These are phyloP conservation scores for Muntiacus muntjak DNA, from an alignment of 2,113 vertebrate genomes.

Conservation along the genomic window DNA sequence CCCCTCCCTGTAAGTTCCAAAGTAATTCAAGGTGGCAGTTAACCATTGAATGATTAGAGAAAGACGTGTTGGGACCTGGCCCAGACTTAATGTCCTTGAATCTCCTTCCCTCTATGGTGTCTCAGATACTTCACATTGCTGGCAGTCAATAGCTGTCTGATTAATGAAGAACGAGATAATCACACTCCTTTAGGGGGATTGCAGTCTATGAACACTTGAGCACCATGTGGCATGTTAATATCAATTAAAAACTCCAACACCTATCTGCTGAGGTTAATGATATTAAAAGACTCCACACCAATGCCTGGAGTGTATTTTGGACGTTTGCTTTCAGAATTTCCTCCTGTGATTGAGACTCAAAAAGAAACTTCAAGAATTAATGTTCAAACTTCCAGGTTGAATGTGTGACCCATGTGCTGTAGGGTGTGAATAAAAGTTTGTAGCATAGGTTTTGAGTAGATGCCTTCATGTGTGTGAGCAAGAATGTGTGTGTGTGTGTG, in stretches of 20 bases:
- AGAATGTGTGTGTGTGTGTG: not conserved
- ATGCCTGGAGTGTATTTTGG: not conserved
- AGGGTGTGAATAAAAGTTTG: not conserved
- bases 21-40: not conserved
- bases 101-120: not conserved
- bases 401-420: not conserved
- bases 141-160: slow-evolving; percentile 1
- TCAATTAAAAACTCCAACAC: not conserved
- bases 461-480: not conserved
- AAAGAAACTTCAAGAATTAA: slow-evolving; percentile 63
- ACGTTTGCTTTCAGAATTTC: slow-evolving; percentile 21
- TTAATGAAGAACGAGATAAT: not conserved
- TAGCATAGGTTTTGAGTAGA: not conserved
- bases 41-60: not conserved
- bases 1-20: not conserved
- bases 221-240: not conserved
- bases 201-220: not conserved
- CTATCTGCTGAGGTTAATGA: not conserved
- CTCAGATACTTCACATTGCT: not conserved
- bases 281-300: not conserved
- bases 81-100: not conserved
- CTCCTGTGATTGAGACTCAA: slow-evolving; percentile 35
- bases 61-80: not conserved
- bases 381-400: slow-evolving; percentile 42
- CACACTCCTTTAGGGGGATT: not conserved